Conservation (phyloP, 2,888 invertebrate genomes). For the Syritta pipiens region DNA sequence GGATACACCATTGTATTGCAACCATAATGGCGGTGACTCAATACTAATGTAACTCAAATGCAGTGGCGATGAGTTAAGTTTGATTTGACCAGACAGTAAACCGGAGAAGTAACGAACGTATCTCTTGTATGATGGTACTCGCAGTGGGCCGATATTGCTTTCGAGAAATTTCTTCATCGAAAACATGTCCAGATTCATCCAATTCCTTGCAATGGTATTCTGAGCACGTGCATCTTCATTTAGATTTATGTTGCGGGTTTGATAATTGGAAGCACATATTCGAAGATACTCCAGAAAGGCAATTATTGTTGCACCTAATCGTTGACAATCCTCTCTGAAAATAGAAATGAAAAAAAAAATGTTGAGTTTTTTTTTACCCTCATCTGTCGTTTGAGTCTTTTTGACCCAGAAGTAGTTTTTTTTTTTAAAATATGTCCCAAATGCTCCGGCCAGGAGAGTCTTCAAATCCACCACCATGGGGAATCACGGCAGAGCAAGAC, state of each 20-base stretch:
- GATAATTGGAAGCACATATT: slow-evolving; percentile 85
- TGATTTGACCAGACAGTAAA: slow-evolving; percentile 91
- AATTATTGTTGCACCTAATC: slow-evolving; percentile 92
- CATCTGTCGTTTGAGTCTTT: no score
- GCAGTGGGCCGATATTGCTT: slow-evolving; percentile 86
- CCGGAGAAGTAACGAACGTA: slow-evolving; percentile 96
- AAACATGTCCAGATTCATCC: slow-evolving; percentile 92
- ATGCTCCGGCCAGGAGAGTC: no score
- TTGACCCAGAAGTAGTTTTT: no score
- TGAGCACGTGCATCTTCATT: slow-evolving; percentile 71
- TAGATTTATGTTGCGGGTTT: slow-evolving; percentile 50
- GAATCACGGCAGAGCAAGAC: no score
- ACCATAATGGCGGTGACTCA: slow-evolving; percentile 90
- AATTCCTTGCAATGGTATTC: slow-evolving; percentile 71
- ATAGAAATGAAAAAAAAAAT: no score
- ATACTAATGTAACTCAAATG: slow-evolving; percentile 92
- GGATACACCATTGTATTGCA: slow-evolving; percentile 78
- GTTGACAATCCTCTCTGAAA: slow-evolving; percentile 90
- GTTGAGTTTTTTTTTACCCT: no score
- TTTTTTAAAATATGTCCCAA: no score
- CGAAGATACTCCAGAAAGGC: slow-evolving; percentile 97
- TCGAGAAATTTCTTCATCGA: slow-evolving; percentile 95
- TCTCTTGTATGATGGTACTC: slow-evolving; percentile 88
- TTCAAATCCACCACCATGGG: no score
- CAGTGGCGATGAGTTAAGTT: slow-evolving; percentile 92